phyloP scores from a whole-genome alignment of 2,113 vertebrate genomes.

The cattle (Bos taurus) region ARS-UCD2.0 NC_037331.1:106431001-106431500 shows the following conservation, averaged over 20 bases:
- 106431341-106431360: not conserved
- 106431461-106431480: not conserved
- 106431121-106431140: not conserved
- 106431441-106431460: not conserved
- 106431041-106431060: not conserved
- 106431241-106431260: not conserved
- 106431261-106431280: not conserved
- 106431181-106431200: not conserved
- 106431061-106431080: not conserved
- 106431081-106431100: no score
- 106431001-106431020: not conserved
- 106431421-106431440: not conserved
- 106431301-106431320: not conserved
- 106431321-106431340: not conserved
- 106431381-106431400: not conserved
- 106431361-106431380: not conserved
- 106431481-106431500: not conserved
- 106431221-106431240: not conserved
- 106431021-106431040: not conserved
- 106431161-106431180: accelerated
- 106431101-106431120: not conserved
- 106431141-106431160: no score
- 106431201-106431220: no score
- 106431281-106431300: not conserved
- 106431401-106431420: not conserved